phyloP scores from a whole-genome alignment of 2,888 invertebrate genomes.

The Drosophila anomalipes region DNA sequence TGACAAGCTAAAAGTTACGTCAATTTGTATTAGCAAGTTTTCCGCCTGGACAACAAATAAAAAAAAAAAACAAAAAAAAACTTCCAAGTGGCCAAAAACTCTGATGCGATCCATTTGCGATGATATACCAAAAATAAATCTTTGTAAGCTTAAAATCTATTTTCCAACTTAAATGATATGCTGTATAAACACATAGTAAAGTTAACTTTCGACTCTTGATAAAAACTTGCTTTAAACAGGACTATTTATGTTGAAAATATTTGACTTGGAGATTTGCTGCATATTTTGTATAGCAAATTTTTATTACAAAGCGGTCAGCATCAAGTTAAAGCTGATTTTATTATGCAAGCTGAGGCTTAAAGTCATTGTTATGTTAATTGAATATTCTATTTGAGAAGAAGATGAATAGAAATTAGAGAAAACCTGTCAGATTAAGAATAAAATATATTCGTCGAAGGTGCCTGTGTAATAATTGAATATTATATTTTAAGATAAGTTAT shows the following conservation, averaged over 20 bases:
- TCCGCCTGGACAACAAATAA: constrained; percentile 39
- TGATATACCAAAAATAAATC: constrained; percentile 34
- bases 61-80: constrained; percentile 37
- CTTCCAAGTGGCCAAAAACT: constrained; percentile 50
- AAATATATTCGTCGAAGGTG: background rate
- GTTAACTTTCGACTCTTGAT: constrained; percentile 6
- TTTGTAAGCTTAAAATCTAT: constrained; percentile 33
- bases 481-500: background rate
- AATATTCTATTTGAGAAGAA: background rate
- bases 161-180: constrained; percentile 19
- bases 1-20: constrained; percentile 77
- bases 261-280: background rate
- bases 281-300: background rate
- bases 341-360: background rate
- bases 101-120: constrained; percentile 42
- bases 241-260: background rate
- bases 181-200: background rate
- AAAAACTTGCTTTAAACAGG: background rate
- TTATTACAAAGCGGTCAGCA: no score
- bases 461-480: no score
- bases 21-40: constrained; percentile 78
- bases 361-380: background rate
- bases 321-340: background rate
- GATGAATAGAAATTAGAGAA: background rate
- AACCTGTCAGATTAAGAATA: fast-evolving